Base-by-base conservation (phyloP, 2,888 invertebrate genomes). In the Amphipoea oculea region DNA sequence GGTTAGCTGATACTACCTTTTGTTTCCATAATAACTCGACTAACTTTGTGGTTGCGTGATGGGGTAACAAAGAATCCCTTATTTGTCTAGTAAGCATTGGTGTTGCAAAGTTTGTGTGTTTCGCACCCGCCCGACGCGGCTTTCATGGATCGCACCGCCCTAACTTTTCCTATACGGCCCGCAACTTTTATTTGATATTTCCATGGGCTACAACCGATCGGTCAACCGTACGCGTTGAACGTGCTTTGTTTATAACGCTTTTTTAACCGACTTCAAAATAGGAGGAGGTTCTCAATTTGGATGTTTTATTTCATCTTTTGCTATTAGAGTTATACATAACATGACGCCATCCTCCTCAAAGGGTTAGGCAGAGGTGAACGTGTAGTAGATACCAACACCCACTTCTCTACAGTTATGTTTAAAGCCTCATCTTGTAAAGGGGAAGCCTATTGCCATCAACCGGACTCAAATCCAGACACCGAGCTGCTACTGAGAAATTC, bases 31-130 rank as follows among this genome's bases (percentile, higher is more conserved):
- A 89, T 89, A 90, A 87, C 87, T 89, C 76, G 74, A 82, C 85
- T 86, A 91, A 93, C 92, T 92, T 90, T 88, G 84, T 83, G 90
- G 90, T 92, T 88, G 93, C 93, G 93, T 93, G 93, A 90, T 90
- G 89, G 88, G 85, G 86, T 90, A 90, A 90, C 92, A 92, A 93
- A 92, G 92, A 92, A 91, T 90, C 87, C 86, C 88, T 84, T 90
- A 92, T 93, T 93, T 92, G 92, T 93, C 90, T 92, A 88, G 89
- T 87, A 85, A 89, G 90, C 90, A 90, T 90, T 90, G 90, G 88
- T 88, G 88, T 87, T 85, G 76, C 79, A 87, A 89, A 90, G 87
- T 89, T 91, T 85, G 72, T 71, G 82, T 88, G 87, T 89, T 90
- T 87, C 73, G 71, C 87, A 68, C 76, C 85, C 86, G 83, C 78